Evolutionary conservation across 2,797 vertebrate species (phyloP), one percentile per base, ranked within the genome.

Genomic region (Mus minutoides): DNA sequence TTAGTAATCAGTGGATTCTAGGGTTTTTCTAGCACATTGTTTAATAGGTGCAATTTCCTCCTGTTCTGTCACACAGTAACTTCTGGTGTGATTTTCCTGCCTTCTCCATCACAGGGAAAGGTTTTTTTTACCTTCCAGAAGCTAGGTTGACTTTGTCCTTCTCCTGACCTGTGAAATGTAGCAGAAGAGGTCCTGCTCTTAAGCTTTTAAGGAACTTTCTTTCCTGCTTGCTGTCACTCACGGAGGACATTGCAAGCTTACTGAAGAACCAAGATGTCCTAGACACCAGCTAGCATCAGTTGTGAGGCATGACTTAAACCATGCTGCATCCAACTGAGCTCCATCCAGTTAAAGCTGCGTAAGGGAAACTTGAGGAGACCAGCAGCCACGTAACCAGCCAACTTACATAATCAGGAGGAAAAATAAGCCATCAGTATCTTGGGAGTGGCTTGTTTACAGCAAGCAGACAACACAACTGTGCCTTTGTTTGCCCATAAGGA

Each of bases 61-160:
- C 31, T 34, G 29, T 96, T 80, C 31, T 80, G 16, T 34, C 85
- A 34, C 24, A 17, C 40, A 34, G 3, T 17, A 88, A 26, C n/a
- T 84, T 84, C 90, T 52, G n/a, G 31, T 67, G 21, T 76, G 92
- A n/a, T 92, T 92, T 84, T 88, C 43, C 31, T 21, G 13, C 22
- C 92, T 26, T 87, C 79, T 71, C 37, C 16, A 43, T 34, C 78
- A 77, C 54, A 86, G 43, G 64, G 88, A 64, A 49, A 76, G 58
- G 37, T 67, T 21, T 85, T 83, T 56, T 58, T 91, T 6, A 37
- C 21, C 43, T 22, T 62, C 67, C 79, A 31, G 19, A 95, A 40
- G 60, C 84, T 89, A 54, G 13, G 22, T 46, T 89, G 79, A 49
- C 37, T 76, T 24, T 90, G 73, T 75, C 83, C 90, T 37, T 26